Conservation (phyloP, 2,113 vertebrate species). For the Centrocercus urophasianus region DNA sequence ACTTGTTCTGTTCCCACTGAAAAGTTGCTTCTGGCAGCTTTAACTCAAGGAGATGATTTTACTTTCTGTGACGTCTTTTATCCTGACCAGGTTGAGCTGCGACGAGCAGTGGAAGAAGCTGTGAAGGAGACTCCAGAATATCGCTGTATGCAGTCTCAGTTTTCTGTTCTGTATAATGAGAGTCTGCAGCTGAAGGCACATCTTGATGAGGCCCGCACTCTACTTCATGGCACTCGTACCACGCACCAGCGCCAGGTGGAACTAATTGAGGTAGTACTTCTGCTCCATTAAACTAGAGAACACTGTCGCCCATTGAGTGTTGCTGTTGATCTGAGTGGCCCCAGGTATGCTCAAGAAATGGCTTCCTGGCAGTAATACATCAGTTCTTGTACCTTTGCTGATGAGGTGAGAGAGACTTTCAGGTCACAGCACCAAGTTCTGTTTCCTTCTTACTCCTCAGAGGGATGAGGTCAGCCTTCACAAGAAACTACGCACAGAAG, state of each 20-base stretch:
- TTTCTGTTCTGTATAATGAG: constrained; percentile 96
- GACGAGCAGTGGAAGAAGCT: constrained; percentile 88
- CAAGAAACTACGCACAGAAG: constrained; percentile 95
- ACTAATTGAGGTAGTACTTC: constrained; percentile 87
- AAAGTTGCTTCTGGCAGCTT: neutral
- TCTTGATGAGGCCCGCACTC: constrained; percentile 91
- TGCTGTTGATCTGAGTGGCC: neutral
- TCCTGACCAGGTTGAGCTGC: constrained; percentile 83
- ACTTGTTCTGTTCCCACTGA: too few relatives aligned
- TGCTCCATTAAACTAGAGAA: neutral
- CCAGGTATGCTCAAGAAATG: neutral
- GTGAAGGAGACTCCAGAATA: constrained; percentile 95
- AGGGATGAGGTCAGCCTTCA: constrained; percentile 95
- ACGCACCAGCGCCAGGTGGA: constrained; percentile 94
- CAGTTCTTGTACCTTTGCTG: neutral
- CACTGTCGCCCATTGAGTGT: rapidly evolving
- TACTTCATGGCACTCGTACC: constrained; percentile 90
- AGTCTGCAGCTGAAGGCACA: constrained; percentile 94
- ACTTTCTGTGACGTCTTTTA: neutral
- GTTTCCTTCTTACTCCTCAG: constrained; percentile 69
- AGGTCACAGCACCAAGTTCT: neutral
- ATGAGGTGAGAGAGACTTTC: neutral
- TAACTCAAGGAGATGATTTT: neutral
- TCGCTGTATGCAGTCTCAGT: constrained; percentile 97
- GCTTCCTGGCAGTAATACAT: neutral